Base-by-base conservation (phyloP, 2,888 invertebrate species). In the Drosophila acutilabella region DNA sequence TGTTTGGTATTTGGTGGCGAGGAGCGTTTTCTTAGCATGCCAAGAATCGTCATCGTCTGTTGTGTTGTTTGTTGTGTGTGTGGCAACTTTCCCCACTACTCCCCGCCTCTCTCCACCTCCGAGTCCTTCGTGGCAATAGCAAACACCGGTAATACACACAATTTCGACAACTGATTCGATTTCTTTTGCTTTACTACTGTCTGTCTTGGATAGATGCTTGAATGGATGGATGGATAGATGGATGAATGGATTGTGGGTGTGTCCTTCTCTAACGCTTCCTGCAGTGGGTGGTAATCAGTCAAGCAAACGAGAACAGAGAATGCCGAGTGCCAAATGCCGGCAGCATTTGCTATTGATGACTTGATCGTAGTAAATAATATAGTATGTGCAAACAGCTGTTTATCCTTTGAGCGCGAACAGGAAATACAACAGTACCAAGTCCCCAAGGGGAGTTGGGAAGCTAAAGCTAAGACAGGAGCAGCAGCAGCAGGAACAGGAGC, bases 301-400 rank as follows among this genome's bases (percentile, higher is more conserved):
- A 83, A 74, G 82, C 78, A 75, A 75, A 76, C 75, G 72, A 74
- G 56, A 67, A 47, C 33, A 59, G 48, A 33, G 64, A 62, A 59
- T 58, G 72, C 52, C 48, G 61, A 50, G 48, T 48, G 30, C 42
- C 42, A 13, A 67, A 56, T 62, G 82, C 83, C 78, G 72, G 56
- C 51, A 70, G 81, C 78, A 60, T 74, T 61, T 60, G 72, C 70
- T 60, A 71, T 73, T 79, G 85, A 84, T 81, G 88, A 71, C 79
- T 80, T 79, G 84, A 82, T 81, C 83, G 64, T 64, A 57, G 81
- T 83, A 80, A 86, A 83, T 81, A 81, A 81, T 86, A 76, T 59
- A 36, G 30, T 13, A 64, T 82, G 75, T 79, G 69, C 72, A 78
- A 79, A 78, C 76, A 78, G 78, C 69, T 79, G 80, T 72, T 79